Base-by-base conservation (phyloP, 2,797 vertebrate species). In the Sebastes nivosus region DNA sequence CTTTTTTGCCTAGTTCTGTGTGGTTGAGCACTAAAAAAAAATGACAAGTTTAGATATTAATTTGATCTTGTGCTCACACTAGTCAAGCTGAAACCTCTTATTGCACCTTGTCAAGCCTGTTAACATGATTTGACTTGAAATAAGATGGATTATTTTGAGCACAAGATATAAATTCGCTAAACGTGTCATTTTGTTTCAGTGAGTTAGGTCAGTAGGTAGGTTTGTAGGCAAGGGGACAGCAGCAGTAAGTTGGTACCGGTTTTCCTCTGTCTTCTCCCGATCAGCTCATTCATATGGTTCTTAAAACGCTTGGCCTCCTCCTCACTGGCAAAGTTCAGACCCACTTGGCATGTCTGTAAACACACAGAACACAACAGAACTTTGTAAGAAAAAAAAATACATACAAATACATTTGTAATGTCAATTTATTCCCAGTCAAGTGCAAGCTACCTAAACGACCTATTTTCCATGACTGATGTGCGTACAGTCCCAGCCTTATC, bases 321-420 rank as follows among this genome's bases (percentile, higher is more conserved):
- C 94, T 99, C 98, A 79, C 77, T 98, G 93, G 98, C 96, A 94
- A 99, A 99, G 96, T 99, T 99, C 93, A 99, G 95, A 92, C 98
- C 98, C 93, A 99, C 95, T 94, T 99, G 98, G 95, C 96, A 97
- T 22, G 82, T 74, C 95, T 95, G 85, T n/a, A 22, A 79, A 85
- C 11, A 58, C 10, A 66, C 22, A 38, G 11, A 79, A n/a, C 38
- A 61, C 6, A 64, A 18, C 2, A 73, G 5, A 36, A 32, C 32
- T 58, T 25, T 63, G 54, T 54, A 22, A 29, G n/a, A 46, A 46
- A 3, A 42, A 42, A 42, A 42, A 42, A 55, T 12, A 55, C 30
- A 46, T 7, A 54, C 9, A 67, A 74, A 64, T 27, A 54, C 50
- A 61, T 30, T 25, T 22, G 6, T 30, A 2, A 29, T 12, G 20